A percentile compares a stretch with the other conserved stretches of the same genome.
Conservation (phyloP, 2,888 invertebrate species). For the Microplitis deprimator region DNA sequence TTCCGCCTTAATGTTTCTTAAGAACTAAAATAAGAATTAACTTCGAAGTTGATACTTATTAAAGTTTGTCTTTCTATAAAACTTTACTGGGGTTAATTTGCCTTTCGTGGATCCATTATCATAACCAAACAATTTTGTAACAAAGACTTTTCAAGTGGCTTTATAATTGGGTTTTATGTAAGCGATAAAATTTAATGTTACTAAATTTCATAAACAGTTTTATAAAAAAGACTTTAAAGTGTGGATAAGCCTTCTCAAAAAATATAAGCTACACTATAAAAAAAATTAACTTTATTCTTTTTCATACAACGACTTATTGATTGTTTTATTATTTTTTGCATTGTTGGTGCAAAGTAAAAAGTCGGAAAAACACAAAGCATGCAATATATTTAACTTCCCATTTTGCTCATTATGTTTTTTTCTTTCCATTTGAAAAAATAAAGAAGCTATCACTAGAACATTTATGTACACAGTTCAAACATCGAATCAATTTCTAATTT, state of each 20-base stretch:
- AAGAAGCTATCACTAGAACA: too few relatives aligned
- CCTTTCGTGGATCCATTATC: not conserved
- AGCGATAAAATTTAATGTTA: not conserved
- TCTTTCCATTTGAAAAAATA: too few relatives aligned
- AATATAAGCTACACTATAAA: not conserved
- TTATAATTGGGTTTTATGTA: not conserved
- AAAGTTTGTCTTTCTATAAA: not conserved
- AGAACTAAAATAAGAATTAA: not conserved
- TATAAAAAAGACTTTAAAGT: not conserved
- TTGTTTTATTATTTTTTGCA: not conserved
- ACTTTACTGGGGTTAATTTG: not conserved
- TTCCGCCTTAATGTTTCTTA: not conserved
- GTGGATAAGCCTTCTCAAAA: not conserved
- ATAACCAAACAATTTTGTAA: not conserved
- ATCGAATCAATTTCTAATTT: too few relatives aligned
- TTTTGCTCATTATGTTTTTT: too few relatives aligned
- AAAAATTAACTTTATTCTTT: not conserved
- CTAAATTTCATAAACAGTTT: not conserved
- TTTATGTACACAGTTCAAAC: too few relatives aligned
- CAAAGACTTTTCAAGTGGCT: not conserved
- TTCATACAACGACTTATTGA: not conserved
- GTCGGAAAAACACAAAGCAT: not conserved
- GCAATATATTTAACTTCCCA: too few relatives aligned
- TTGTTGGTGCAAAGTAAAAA: not conserved
- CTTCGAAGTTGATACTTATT: not conserved